Percentiles rank a stretch among this genome's conserved stretches.
Evolutionary conservation across 1,140 invertebrate genomes (phyloP).

Genomic region (Magallana gigas): DNA sequence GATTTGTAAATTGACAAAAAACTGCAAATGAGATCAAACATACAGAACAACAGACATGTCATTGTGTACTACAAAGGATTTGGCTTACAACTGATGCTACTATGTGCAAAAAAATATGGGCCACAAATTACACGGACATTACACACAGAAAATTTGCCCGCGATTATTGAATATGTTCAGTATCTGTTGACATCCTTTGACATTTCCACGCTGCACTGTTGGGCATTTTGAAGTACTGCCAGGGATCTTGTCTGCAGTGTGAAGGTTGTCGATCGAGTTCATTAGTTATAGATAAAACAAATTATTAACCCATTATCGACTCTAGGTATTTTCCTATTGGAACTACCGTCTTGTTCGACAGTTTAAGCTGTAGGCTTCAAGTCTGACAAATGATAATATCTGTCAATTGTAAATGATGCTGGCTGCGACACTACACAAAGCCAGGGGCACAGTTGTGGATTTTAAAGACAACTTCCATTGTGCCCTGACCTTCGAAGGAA

Average conservation of each 20-base stretch:
- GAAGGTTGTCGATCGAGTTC: slow-evolving; percentile 9
- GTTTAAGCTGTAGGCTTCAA: not conserved
- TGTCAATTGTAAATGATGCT: slow-evolving; percentile 24
- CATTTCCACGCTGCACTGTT: not conserved
- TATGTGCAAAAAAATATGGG: not conserved
- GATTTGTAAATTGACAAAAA: not conserved
- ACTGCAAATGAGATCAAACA: not conserved
- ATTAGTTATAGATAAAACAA: slow-evolving; percentile 8
- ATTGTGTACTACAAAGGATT: not conserved
- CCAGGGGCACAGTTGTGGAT: not conserved
- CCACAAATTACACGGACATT: slow-evolving; percentile 2
- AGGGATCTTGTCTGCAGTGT: slow-evolving; percentile 1
- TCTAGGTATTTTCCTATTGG: not conserved
- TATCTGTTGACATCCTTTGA: slow-evolving; percentile 14
- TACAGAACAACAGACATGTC: too few species aligned
- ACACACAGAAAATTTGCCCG: not conserved
- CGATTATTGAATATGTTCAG: slow-evolving; percentile 6
- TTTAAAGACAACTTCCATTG: slow-evolving; percentile 7
- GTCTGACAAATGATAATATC: not conserved
- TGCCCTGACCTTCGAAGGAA: not conserved
- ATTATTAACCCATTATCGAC: not conserved
- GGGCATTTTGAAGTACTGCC: slow-evolving; percentile 21
- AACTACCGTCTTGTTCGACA: slow-evolving; percentile 4
- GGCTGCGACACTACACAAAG: slow-evolving; percentile 6
- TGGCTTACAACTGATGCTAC: slow-evolving; percentile 2